Conservation (phyloP, 2,797 vertebrate genomes). For the Scyliorhinus canicula region DNA sequence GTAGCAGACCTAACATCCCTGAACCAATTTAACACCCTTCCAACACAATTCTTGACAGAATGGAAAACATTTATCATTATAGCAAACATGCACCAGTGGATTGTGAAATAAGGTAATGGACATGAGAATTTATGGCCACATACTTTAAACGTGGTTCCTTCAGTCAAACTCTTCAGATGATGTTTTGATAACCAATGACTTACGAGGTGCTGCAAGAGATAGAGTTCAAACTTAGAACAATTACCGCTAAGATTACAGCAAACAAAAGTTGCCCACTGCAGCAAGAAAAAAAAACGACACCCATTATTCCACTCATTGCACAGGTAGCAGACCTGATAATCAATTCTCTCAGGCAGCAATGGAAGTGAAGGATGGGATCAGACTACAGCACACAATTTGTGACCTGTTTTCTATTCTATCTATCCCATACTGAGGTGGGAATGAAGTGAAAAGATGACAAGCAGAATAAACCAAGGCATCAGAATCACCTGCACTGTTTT, state of each 20-base stretch:
- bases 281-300: not conserved
- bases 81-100: not conserved
- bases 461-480: not conserved
- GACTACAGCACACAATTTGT: not conserved
- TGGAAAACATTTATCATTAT: constrained; percentile 32
- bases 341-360: not conserved
- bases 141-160: constrained; percentile 38
- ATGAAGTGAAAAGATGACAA: not conserved
- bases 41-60: constrained; percentile 34
- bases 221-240: constrained; percentile 12
- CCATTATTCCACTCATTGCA: not conserved
- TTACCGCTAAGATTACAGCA: not conserved
- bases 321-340: constrained; percentile 2
- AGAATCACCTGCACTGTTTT: not conserved
- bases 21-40: constrained; percentile 31
- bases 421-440: not conserved
- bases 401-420: not conserved
- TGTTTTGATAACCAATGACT: constrained; percentile 1
- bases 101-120: constrained; percentile 24
- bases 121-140: constrained; percentile 37
- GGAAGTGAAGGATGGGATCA: not conserved
- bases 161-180: constrained; percentile 14
- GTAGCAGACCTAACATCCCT: constrained; percentile 3
- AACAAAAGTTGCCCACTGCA: not conserved
- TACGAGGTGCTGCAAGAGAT: not conserved